Conservation (phyloP, 2,888 invertebrate species). For the Plusia festucae region DNA sequence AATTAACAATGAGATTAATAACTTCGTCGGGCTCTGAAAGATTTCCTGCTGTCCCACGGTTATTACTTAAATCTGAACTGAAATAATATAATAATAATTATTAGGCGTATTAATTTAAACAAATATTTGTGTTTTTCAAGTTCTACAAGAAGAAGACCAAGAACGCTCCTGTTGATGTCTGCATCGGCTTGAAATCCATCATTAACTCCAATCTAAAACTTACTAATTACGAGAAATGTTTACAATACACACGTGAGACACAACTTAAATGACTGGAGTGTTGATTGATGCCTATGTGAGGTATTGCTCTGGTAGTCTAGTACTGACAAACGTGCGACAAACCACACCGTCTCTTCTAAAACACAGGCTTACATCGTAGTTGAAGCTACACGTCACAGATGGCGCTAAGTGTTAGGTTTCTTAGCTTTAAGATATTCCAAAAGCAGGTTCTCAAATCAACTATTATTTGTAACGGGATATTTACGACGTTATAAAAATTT, state of each 20-base stretch:
- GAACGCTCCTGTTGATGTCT: not conserved
- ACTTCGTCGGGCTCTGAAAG: constrained; percentile 25
- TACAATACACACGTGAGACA: not conserved
- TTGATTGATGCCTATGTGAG: not conserved
- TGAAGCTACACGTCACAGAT: constrained; percentile 16
- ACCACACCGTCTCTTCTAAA: not conserved
- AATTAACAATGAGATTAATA: constrained; percentile 51
- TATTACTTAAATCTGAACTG: constrained; percentile 31
- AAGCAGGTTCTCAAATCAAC: too few species aligned
- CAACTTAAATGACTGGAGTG: not conserved
- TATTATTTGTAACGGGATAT: too few species aligned
- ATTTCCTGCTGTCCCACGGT: constrained; percentile 31
- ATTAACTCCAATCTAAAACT: not conserved
- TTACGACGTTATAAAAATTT: too few species aligned
- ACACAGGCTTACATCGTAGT: constrained; percentile 4
- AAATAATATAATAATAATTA: constrained; percentile 28
- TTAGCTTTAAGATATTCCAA: too few species aligned
- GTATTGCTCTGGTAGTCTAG: too few species aligned
- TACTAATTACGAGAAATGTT: not conserved
- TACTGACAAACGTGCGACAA: not conserved
- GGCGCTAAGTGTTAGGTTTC: constrained; percentile 8
- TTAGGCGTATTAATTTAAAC: not conserved
- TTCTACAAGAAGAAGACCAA: not conserved
- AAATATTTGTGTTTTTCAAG: too few species aligned
- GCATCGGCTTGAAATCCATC: not conserved